Conservation (phyloP, 2,797 vertebrate genomes). For the Gymnothorax javanicus region DNA sequence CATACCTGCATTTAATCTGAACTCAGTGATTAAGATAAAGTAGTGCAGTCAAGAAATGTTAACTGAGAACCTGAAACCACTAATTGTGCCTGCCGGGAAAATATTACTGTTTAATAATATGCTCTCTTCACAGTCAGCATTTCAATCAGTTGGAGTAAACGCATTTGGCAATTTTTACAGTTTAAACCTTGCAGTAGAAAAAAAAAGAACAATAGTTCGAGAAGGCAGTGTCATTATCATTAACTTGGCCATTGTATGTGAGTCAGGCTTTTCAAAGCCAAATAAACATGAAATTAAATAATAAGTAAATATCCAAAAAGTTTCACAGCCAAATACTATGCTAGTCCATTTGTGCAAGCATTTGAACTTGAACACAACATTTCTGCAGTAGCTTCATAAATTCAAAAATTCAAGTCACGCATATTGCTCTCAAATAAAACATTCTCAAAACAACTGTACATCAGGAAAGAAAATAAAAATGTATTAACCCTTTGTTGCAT, state of each 20-base stretch:
- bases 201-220: background rate
- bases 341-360: background rate
- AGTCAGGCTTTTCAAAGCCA: background rate
- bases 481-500: no score
- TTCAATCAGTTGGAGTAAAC: background rate
- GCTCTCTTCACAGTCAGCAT: background rate
- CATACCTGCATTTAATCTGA: no score
- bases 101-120: no score
- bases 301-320: background rate
- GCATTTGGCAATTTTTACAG: no score
- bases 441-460: background rate
- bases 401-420: background rate
- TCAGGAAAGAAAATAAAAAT: background rate
- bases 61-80: no score
- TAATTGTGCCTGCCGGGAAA: no score
- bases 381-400: background rate
- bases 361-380: background rate
- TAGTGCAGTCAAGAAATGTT: no score
- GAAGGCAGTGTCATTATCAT: background rate
- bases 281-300: background rate
- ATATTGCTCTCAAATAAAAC: background rate
- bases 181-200: background rate
- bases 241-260: background rate
- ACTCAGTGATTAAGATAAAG: no score
- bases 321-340: background rate